Evolutionary conservation across 2,888 invertebrate genomes (phyloP).

Genomic region (Proisotoma minuta): DNA sequence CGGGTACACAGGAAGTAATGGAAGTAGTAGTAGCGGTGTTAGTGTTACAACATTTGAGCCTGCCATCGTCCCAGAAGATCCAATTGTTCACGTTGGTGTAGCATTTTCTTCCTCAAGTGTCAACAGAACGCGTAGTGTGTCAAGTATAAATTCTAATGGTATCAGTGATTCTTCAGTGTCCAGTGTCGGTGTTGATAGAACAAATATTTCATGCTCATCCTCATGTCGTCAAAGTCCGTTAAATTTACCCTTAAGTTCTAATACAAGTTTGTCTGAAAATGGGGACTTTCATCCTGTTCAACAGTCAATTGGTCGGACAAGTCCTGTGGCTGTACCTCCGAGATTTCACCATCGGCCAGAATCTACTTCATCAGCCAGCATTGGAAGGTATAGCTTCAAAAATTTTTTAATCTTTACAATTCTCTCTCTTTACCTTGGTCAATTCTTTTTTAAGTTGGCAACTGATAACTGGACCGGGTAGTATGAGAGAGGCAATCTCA

Average conservation of each 20-base stretch:
- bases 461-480: slow-evolving; percentile 64
- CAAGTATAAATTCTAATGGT: not conserved
- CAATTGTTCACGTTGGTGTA: not conserved
- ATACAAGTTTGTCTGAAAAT: not conserved
- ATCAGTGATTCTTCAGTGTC: not conserved
- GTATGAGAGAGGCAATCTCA: slow-evolving; percentile 58
- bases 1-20: slow-evolving; percentile 6
- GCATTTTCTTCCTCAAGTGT: slow-evolving; percentile 1
- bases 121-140: not conserved
- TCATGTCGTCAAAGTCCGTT: not conserved
- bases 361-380: slow-evolving; percentile 57
- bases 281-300: not conserved
- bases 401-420: not conserved
- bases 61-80: not conserved
- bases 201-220: not conserved
- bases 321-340: slow-evolving; percentile 63
- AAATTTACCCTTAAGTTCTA: not conserved
- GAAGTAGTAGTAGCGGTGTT: not conserved
- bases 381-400: slow-evolving; percentile 51
- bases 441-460: slow-evolving; percentile 59
- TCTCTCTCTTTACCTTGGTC: not conserved
- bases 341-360: slow-evolving; percentile 59
- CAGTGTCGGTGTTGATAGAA: not conserved
- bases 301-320: slow-evolving; percentile 53
- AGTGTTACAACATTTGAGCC: not conserved